Evolutionary conservation across 2,797 vertebrate genomes (phyloP), one percentile per base, ranked within the genome.

Genomic region (Helostoma temminkii): DNA sequence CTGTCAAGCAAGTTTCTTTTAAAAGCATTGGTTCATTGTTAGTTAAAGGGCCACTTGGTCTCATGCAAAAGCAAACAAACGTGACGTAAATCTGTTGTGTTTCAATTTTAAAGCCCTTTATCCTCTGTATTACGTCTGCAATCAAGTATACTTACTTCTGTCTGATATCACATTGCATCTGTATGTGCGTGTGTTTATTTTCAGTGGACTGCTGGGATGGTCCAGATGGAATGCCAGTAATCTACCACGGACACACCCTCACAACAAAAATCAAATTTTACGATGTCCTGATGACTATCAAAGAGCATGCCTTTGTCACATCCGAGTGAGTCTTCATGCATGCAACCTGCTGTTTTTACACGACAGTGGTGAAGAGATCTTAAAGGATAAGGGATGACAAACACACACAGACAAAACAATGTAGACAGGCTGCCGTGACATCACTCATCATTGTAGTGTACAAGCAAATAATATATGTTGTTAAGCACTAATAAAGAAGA

Each of bases 161-260:
- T 30, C 24, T 56, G 1, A 55, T 48, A 45, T 56, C 0, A 55
- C 21, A 1, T 45, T 14, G 6, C 1, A 2, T 43, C 9, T 21
- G 5, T 42, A 4, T n/a, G 8, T 56, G 10, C 3, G n/a, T 46
- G 26, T 67, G 42, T 77, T 36, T 62, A 15, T 74, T 72, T 77
- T 18, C 88, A 99, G 98, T 99, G 96, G 98, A 99, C 90, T 99
- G 98, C 92, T 99, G 98, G 98, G 98, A 99, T 0, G 98, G 98
- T 69, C 98, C 98, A 0, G 98, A 99, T 19, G 96, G 95, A 68
- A 98, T 98, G 97, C 98, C 98, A 0, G 98, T 99, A 77, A 99
- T 99, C 87, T 99, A 99, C 91, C 98, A 99, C 0, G 98, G 98
- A 22, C 98, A 99, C 91, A 99, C 98, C 21, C 96, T 99, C 58